Conservation (phyloP, 2,888 invertebrate species). For the Coenonympha arcania region DNA sequence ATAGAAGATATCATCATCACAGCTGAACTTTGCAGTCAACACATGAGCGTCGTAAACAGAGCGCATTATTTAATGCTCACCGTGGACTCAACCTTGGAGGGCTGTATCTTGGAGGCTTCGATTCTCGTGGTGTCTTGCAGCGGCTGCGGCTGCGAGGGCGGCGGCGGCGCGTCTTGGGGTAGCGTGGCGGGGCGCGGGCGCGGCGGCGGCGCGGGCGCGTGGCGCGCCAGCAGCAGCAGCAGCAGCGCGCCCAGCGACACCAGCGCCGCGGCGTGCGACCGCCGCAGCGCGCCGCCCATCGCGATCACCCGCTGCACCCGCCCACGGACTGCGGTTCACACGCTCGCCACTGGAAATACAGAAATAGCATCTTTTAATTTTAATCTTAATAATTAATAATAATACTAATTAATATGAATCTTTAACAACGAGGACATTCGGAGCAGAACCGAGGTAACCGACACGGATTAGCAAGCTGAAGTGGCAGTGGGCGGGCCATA, state of each 20-base stretch:
- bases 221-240: constrained; percentile 56
- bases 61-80: neutral
- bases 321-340: constrained; percentile 13
- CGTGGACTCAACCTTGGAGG: constrained; percentile 4
- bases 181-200: constrained; percentile 20
- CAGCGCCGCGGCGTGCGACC: constrained; percentile 48
- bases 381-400: too few relatives aligned
- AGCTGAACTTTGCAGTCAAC: too few relatives aligned
- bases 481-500: too few relatives aligned
- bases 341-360: constrained; percentile 18
- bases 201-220: constrained; percentile 37
- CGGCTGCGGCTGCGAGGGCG: constrained; percentile 7
- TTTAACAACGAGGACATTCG: too few relatives aligned
- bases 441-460: too few relatives aligned
- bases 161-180: constrained; percentile 10
- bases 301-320: constrained; percentile 22
- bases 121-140: neutral
- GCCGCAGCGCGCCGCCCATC: constrained; percentile 48
- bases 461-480: too few relatives aligned
- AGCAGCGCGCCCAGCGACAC: constrained; percentile 48
- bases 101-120: constrained; percentile 2
- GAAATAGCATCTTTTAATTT: too few relatives aligned
- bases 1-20: too few relatives aligned
- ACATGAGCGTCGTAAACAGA: too few relatives aligned
- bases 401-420: too few relatives aligned